Conservation (phyloP, 2,113 vertebrate genomes). For the Misgurnus mizolepis region DNA sequence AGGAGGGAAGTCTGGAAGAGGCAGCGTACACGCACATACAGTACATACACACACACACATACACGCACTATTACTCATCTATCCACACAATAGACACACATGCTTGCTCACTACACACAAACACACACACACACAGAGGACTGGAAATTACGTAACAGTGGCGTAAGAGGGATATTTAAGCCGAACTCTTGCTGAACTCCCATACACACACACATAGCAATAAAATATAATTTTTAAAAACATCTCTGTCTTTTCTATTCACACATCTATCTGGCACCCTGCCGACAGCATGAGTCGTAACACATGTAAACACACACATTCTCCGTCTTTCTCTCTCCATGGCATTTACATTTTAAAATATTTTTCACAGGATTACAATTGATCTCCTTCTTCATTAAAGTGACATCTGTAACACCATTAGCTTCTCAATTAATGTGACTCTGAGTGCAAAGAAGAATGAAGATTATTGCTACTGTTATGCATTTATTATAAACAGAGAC, state of each 20-base stretch:
- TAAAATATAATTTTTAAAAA: not conserved
- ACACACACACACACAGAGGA: slow-evolving; percentile 23
- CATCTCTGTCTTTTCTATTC: not conserved
- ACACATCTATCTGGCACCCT: not conserved
- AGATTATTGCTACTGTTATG: not conserved
- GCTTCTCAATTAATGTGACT: slow-evolving; percentile 16
- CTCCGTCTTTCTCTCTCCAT: not conserved
- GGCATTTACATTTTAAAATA: not conserved
- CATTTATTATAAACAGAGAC: not conserved
- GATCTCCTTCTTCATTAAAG: slow-evolving; percentile 6
- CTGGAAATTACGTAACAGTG: slow-evolving; percentile 40
- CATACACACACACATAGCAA: slow-evolving; percentile 4
- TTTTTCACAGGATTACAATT: slow-evolving; percentile 20
- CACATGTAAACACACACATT: not conserved
- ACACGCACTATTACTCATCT: slow-evolving; percentile 42
- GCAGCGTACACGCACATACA: not conserved
- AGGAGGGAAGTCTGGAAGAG: slow-evolving; percentile 15
- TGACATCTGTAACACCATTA: slow-evolving; percentile 31
- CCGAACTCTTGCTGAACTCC: slow-evolving; percentile 42
- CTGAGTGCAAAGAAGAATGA: not conserved
- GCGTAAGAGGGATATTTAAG: slow-evolving; percentile 15
- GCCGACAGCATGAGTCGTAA: not conserved
- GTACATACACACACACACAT: not conserved
- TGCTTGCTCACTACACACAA: slow-evolving; percentile 14
- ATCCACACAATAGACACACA: slow-evolving; percentile 30